Evolutionary conservation across 2,888 invertebrate species (phyloP).

Genomic region (Phragmatobia fuliginosa): DNA sequence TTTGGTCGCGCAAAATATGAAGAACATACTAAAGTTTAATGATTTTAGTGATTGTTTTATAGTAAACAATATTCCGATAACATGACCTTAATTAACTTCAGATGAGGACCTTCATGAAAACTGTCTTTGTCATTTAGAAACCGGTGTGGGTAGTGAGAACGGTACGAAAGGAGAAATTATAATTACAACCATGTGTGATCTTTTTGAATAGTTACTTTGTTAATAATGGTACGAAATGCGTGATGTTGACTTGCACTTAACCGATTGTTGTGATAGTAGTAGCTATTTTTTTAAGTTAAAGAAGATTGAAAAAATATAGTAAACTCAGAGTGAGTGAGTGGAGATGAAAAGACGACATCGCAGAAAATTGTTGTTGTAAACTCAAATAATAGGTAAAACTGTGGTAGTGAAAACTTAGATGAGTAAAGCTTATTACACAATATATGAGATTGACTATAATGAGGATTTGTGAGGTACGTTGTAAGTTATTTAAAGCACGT

Average conservation of each 20-base stretch:
- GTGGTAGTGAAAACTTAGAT: not conserved
- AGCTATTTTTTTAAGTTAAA: no score
- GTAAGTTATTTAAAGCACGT: no score
- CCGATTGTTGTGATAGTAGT: not conserved
- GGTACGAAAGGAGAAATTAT: conserved; percentile 13
- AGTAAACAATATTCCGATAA: conserved; percentile 53
- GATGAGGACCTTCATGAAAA: conserved; percentile 56
- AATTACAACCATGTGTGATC: not conserved
- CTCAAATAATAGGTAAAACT: not conserved
- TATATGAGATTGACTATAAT: not conserved
- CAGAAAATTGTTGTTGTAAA: not conserved
- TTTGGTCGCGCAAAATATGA: conserved; percentile 28
- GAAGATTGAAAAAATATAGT: not conserved
- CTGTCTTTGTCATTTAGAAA: conserved; percentile 54
- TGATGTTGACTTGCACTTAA: no score
- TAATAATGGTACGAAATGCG: no score
- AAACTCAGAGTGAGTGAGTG: not conserved
- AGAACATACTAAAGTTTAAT: conserved; percentile 30
- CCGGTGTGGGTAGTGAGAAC: conserved; percentile 28
- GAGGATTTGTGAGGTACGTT: not conserved
- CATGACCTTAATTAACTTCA: conserved; percentile 60
- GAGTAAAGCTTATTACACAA: no score
- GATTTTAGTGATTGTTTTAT: conserved; percentile 50
- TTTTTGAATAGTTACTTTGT: not conserved
- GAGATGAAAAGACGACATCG: not conserved